Base-by-base conservation (phyloP, 2,113 vertebrate genomes). In the Podilymbus podiceps region DNA sequence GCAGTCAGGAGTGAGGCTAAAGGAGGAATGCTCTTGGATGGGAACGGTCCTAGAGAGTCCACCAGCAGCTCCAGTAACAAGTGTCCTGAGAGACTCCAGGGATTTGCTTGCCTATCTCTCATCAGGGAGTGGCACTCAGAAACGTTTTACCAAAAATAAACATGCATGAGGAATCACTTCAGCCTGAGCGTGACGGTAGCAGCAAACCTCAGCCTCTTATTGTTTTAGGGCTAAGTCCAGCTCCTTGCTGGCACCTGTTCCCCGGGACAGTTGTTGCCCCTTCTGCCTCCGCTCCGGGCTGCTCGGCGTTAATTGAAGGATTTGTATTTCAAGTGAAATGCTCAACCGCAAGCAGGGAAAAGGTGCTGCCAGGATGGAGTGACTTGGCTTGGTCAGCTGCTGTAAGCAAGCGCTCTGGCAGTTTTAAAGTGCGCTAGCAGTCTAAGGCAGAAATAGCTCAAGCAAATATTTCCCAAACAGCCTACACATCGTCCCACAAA, bases 181-280 rank as follows among this genome's bases (percentile, higher is more conserved):
- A 85, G 72, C 33, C 52, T 2, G 33, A 84, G 59, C 1, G 0
- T 81, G 88, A 75, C 83, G 67, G 72, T 3, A 50, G 76, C 64
- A 50, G 80, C 53, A 23, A 6, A 16, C 68, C 85, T 17, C 60
- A 58, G 49, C 49, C 88, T 75, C 12, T 33, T 87, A 35, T 18
- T 97, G 96, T 84, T 95, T 83, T 71, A 83, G 83, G 79, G 89
- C 78, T 93, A 64, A 74, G 40, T 92, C 83, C 82, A 86, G 63
- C 46, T 80, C 82, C 44, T 67, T 71, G 59, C 73, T 93, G 95
- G 92, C 88, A 86, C 82, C 85, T 85, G 78, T 14, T 91, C 60
- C 63, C 33, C 44, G 35, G 85, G 79, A 38, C 89, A 67, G 62
- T 84, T 20, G 50, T 28, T 79, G 74, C 58, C 38, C 66, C 84